Evolutionary conservation across 2,888 invertebrate genomes (phyloP).

Genomic region (Spodoptera littoralis): DNA sequence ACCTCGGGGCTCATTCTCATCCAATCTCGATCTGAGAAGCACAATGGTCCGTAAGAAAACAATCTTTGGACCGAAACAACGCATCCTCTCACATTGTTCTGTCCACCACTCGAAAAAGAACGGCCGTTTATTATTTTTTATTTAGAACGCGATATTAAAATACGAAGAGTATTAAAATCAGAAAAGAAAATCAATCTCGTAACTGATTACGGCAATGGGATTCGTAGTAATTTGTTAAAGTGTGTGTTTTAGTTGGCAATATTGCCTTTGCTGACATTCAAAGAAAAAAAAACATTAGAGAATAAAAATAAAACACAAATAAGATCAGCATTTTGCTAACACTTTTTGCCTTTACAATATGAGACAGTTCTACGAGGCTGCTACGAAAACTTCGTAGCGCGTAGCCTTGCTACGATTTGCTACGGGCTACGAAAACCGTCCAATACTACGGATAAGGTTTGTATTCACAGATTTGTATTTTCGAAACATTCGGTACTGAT

Average conservation of each 20-base stretch:
- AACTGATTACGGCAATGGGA: too few species aligned
- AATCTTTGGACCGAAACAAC: conserved; percentile 73
- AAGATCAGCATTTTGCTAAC: conserved; percentile 14
- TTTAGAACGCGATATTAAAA: conserved; percentile 61
- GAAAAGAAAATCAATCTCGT: too few species aligned
- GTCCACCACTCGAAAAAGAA: conserved; percentile 52
- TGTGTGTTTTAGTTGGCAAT: too few species aligned
- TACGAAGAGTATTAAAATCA: conserved; percentile 8
- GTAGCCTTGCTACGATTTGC: conserved; percentile 36
- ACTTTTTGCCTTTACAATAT: conserved; percentile 14
- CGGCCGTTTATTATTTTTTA: conserved; percentile 63
- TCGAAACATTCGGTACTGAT: conserved; percentile 33
- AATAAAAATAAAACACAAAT: conserved; percentile 1
- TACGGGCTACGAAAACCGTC: conserved; percentile 37
- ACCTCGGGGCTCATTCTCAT: conserved; percentile 71
- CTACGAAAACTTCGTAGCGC: conserved; percentile 37
- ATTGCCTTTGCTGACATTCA: too few species aligned
- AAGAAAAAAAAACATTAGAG: too few species aligned
- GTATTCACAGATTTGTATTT: conserved; percentile 26
- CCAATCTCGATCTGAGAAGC: conserved; percentile 69
- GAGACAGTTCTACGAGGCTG: conserved; percentile 32
- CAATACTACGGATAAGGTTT: conserved; percentile 18
- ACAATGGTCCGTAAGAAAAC: conserved; percentile 80
- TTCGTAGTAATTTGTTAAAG: too few species aligned
- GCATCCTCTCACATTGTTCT: conserved; percentile 57